These are phyloP conservation scores for Syngnathus typhle DNA, from an alignment of 2,113 vertebrate genomes.

Conservation along the genomic window DNA sequence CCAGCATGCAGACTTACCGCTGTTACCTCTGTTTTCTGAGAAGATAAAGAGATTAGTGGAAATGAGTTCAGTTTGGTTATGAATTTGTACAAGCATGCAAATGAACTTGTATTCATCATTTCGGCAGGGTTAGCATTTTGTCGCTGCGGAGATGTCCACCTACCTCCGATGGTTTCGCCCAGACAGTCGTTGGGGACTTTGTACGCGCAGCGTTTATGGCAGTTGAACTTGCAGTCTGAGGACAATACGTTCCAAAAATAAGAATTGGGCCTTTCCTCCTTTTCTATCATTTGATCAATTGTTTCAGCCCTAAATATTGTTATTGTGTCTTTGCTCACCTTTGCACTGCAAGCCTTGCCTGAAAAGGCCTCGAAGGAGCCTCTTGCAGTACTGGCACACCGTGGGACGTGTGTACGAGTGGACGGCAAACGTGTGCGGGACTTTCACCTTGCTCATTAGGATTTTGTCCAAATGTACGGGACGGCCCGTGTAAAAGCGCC, in stretches of 20 bases:
- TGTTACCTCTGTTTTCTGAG: conserved; percentile 66
- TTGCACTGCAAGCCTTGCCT: conserved; percentile 88
- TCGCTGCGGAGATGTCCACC: conserved; percentile 17
- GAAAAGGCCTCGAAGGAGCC: conserved; percentile 83
- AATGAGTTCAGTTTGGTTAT: conserved; percentile 21
- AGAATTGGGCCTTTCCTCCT: too few species aligned
- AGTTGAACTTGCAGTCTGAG: conserved; percentile 88
- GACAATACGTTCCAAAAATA: background rate
- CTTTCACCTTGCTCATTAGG: conserved; percentile 84
- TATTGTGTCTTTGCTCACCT: conserved; percentile 60
- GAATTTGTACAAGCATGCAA: conserved; percentile 6
- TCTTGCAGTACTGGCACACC: conserved; percentile 87
- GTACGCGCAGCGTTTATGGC: conserved; percentile 83
- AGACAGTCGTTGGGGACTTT: conserved; percentile 86
- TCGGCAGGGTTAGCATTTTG: conserved; percentile 23
- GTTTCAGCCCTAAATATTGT: background rate
- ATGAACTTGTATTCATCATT: conserved; percentile 10
- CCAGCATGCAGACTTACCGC: conserved; percentile 50
- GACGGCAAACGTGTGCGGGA: conserved; percentile 85
- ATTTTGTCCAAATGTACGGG: conserved; percentile 86
- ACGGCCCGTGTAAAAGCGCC: conserved; percentile 80
- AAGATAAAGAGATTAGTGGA: conserved; percentile 50
- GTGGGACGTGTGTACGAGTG: conserved; percentile 87
- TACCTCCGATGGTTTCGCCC: conserved; percentile 80
- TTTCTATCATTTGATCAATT: too few species aligned